phyloP scores from a whole-genome alignment of 2,797 vertebrate species.

The Urophycis tenuis region DNA sequence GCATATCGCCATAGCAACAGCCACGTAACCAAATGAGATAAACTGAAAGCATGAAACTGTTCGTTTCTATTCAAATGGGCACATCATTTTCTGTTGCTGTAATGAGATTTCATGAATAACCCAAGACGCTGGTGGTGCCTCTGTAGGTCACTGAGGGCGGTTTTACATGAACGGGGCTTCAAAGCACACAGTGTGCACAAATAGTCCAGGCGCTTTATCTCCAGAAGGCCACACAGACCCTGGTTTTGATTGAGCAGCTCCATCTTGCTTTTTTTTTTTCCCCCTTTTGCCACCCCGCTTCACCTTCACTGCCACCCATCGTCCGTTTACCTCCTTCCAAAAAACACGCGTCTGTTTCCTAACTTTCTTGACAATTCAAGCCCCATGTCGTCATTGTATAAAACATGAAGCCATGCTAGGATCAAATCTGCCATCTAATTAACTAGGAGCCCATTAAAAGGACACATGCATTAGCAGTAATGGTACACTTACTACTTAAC shows the following conservation, averaged over 20 bases:
- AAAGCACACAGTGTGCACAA: conserved; percentile 7
- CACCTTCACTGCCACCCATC: neutral
- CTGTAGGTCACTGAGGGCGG: conserved; percentile 34
- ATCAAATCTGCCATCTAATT: neutral
- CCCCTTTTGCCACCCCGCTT: neutral
- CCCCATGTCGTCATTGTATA: neutral
- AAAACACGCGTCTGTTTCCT: too few species aligned
- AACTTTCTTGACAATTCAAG: too few species aligned
- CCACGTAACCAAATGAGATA: conserved; percentile 45
- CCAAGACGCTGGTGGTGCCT: conserved; percentile 10
- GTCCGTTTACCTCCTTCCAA: neutral
- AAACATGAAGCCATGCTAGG: neutral
- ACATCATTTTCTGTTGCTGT: conserved; percentile 24
- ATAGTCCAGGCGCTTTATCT: conserved; percentile 6
- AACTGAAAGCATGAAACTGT: conserved; percentile 50
- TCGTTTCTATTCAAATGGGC: conserved; percentile 60
- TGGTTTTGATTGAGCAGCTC: neutral
- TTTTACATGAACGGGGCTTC: conserved; percentile 21
- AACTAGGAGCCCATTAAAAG: neutral
- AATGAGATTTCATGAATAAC: conserved; percentile 42
- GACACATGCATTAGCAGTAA: neutral
- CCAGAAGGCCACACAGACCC: neutral
- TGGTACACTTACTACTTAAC: neutral
- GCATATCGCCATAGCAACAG: conserved; percentile 40
- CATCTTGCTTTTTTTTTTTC: neutral